Evolutionary conservation across 2,888 invertebrate species (phyloP).

Genomic region (Gryllus longicercus): DNA sequence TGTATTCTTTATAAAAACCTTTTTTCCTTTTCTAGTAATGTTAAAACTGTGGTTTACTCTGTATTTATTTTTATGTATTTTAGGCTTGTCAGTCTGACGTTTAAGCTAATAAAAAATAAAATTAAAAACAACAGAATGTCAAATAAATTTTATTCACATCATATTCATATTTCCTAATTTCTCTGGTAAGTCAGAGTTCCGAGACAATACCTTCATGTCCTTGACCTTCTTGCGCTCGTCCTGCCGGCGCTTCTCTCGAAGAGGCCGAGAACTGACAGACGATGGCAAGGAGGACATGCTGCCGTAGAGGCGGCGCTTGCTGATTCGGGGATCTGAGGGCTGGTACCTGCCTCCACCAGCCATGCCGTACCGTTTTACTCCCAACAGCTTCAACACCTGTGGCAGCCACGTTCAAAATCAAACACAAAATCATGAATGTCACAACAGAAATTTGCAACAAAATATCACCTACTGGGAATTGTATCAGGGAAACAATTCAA

Average conservation of each 20-base stretch:
- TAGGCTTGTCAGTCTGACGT: too few species aligned
- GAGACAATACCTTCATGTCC: slow-evolving; percentile 58
- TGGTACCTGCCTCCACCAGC: slow-evolving; percentile 50
- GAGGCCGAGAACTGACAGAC: slow-evolving; percentile 74
- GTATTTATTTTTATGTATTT: too few species aligned
- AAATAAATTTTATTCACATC: too few species aligned
- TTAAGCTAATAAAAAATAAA: too few species aligned
- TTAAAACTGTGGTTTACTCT: too few species aligned
- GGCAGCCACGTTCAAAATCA: not conserved
- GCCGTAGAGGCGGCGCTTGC: slow-evolving; percentile 62
- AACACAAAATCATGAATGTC: too few species aligned
- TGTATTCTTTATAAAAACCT: too few species aligned
- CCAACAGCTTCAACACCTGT: slow-evolving; percentile 59
- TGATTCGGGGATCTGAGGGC: slow-evolving; percentile 55
- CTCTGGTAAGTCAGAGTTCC: not conserved
- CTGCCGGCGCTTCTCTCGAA: slow-evolving; percentile 63
- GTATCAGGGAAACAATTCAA: not conserved
- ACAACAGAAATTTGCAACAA: too few species aligned
- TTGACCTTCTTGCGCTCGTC: slow-evolving; percentile 71
- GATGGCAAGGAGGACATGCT: slow-evolving; percentile 80
- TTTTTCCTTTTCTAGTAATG: too few species aligned
- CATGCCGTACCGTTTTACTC: slow-evolving; percentile 53
- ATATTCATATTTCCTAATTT: too few species aligned
- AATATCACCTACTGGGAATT: not conserved
- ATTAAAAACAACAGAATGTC: too few species aligned